phyloP scores from a whole-genome alignment of 2,113 vertebrate species.

The Dromas ardeola region DNA sequence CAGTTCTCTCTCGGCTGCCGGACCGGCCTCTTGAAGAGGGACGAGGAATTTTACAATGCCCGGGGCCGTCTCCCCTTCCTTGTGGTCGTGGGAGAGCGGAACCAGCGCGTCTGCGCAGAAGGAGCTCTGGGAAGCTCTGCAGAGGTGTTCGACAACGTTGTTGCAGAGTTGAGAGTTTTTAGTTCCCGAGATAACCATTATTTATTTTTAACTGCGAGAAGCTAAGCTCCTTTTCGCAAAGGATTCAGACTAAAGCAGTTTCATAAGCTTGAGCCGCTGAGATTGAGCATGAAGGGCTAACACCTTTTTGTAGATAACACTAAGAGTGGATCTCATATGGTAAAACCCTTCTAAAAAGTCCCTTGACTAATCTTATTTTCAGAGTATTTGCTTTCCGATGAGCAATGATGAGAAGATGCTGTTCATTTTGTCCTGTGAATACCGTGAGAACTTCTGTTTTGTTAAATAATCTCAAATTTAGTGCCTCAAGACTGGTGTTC shows the following conservation, averaged over 20 bases:
- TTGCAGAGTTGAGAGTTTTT: fast-evolving
- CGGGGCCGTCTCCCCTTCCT: not conserved
- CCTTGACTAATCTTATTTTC: not conserved
- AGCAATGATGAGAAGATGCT: not conserved
- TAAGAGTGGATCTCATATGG: not conserved
- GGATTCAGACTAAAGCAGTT: too few relatives aligned
- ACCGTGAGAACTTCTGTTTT: not conserved
- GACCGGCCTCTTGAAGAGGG: fast-evolving
- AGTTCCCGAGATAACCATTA: fast-evolving
- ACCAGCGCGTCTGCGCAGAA: fast-evolving
- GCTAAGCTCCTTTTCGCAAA: too few relatives aligned
- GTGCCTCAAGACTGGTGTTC: not conserved
- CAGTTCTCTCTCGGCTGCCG: not conserved
- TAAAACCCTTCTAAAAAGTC: conserved; percentile 39
- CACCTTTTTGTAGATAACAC: not conserved
- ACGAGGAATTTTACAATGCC: fast-evolving
- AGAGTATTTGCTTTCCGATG: not conserved
- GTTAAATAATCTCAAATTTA: not conserved
- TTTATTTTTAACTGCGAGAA: not conserved
- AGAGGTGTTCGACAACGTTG: fast-evolving
- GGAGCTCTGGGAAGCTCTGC: fast-evolving
- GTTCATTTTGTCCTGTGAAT: not conserved
- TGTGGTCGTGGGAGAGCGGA: fast-evolving
- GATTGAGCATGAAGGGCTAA: not conserved
- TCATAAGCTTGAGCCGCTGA: not conserved